These are phyloP conservation scores for Philereme vetulata DNA, from an alignment of 2,888 invertebrate genomes.

Conservation along the genomic window DNA sequence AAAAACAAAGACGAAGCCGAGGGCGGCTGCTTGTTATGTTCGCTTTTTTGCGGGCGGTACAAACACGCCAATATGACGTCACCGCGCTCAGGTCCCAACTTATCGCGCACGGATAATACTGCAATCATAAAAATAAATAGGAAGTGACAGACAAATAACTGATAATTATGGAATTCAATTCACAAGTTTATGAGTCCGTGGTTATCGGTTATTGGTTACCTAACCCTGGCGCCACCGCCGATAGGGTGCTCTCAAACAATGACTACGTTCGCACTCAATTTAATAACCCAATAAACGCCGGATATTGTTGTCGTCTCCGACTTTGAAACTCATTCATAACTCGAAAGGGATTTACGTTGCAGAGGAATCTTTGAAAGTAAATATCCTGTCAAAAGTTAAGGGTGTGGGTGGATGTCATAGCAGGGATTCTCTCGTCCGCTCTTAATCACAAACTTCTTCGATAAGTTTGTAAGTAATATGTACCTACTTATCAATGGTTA, in stretches of 20 bases:
- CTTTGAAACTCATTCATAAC: conserved; percentile 57
- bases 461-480: not conserved
- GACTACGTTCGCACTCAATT: conserved; percentile 54
- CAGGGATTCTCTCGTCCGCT: conserved; percentile 12
- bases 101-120: too few relatives aligned
- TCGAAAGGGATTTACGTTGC: conserved; percentile 47
- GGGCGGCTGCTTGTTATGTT: too few relatives aligned
- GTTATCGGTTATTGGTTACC: conserved; percentile 39
- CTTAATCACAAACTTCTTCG: conserved; percentile 16
- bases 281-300: conserved; percentile 57
- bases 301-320: conserved; percentile 47
- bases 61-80: too few relatives aligned
- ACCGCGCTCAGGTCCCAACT: too few relatives aligned
- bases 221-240: conserved; percentile 55
- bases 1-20: too few relatives aligned
- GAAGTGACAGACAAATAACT: conserved; percentile 26
- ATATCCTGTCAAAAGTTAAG: conserved; percentile 48
- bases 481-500: too few relatives aligned
- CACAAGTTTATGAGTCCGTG: conserved; percentile 36
- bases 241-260: conserved; percentile 48
- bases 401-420: conserved; percentile 15
- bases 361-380: conserved; percentile 50
- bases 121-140: conserved; percentile 18
- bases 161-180: conserved; percentile 24
- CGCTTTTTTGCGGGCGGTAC: too few relatives aligned